Conservation (phyloP, 37 sponge, comb jelly and placozoan genomes). For the Agelas oroides region DNA sequence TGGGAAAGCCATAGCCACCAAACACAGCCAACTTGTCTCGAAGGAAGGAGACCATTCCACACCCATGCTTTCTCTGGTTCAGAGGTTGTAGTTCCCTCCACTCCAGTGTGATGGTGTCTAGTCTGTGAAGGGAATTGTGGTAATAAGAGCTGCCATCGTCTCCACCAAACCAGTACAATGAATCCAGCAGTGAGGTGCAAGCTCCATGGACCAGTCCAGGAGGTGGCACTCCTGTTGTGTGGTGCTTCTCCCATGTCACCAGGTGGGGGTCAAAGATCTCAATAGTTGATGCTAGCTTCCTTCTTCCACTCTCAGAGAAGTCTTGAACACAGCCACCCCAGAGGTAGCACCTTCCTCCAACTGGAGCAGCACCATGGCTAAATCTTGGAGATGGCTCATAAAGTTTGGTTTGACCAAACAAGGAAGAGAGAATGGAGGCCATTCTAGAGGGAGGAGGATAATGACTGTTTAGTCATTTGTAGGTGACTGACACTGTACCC, state of each 20-base stretch:
- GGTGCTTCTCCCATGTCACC: neutral
- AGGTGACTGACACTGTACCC: no score
- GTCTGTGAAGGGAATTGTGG: neutral
- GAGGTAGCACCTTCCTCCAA: neutral
- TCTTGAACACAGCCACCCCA: neutral
- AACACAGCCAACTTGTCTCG: neutral
- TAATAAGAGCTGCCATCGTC: neutral
- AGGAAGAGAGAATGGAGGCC: neutral
- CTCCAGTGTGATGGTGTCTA: neutral
- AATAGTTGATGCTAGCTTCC: neutral
- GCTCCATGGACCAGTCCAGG: neutral
- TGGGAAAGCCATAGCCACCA: neutral
- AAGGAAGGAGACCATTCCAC: neutral
- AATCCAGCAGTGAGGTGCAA: neutral
- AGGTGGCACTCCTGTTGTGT: neutral
- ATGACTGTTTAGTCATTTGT: neutral
- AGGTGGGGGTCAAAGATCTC: conserved; percentile 4
- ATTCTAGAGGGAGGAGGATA: neutral
- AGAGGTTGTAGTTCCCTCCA: neutral
- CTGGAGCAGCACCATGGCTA: neutral
- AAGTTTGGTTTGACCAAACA: neutral
- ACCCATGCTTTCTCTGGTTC: neutral
- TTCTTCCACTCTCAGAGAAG: neutral
- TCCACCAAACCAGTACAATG: neutral
- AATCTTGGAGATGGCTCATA: neutral